Base-by-base conservation (phyloP, 2,113 vertebrate genomes). In the Poeciliopsis occidentalis region DNA sequence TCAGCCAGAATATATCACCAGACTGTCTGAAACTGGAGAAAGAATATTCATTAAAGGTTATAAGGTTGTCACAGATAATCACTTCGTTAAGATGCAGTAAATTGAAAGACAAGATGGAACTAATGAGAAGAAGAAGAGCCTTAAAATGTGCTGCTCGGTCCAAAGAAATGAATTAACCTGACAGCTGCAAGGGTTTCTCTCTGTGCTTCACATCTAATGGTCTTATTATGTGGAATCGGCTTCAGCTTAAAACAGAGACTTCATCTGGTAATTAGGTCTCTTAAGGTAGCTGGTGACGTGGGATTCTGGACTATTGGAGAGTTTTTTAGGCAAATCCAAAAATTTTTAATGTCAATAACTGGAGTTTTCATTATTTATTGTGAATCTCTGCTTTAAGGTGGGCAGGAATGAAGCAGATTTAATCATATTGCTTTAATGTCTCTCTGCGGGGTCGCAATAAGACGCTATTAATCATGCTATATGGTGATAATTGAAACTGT, bases 381-480 rank as follows among this genome's bases (percentile, higher is more conserved):
- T 54, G 51, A 24, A n/a, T 54, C 2, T 54, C 51, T 54, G 51
- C 22, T n/a, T 24, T 24, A 54, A 51, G 51, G 51, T 54, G 51
- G 51, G 51, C 51, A 54, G 51, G 51, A 24, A 24, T 69, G 26
- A 26, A 67, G 32, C 69, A 66, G 67, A 69, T 81, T 78, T 71
- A 80, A 79, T 86, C 83, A 82, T 78, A 73, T 67, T 70, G 51
- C 68, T 54, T 79, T 74, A 72, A 76, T 78, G 34, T 54, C 41
- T 66, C 51, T 57, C 26, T 2, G 30, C 29, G 44, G 26, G 12
- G 60, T 37, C 63, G 41, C 27, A 73, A 68, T 47, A 62, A 68
- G 61, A 65, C 76, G 32, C 60, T 78, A 65, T 90, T 83, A 79
- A 90, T 92, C 85, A 86, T 26, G 11, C 34, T 6, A n/a, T 15